Base-by-base conservation (phyloP, 2,113 vertebrate species). In the Polypterus senegalus region DNA sequence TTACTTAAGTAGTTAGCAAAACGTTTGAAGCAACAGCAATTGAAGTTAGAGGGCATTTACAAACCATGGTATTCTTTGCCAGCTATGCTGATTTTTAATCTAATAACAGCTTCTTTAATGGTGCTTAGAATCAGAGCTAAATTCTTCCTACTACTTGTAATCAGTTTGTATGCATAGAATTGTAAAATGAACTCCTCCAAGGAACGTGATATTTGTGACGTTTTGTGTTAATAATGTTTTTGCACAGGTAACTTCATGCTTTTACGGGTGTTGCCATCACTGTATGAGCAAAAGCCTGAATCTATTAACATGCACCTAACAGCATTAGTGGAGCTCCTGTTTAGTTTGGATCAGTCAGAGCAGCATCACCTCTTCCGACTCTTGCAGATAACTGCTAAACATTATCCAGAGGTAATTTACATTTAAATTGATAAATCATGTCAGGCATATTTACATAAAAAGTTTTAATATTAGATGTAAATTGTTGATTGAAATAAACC, bases 351-450 rank as follows among this genome's bases (percentile, higher is more conserved):
- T 3, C 79, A 77, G 0, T 47, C 86, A 0, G 92, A 93, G 63
- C 88, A 89, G 6, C 91, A 90, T 6, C 92, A 98, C 63, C 79
- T 99, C 60, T 85, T 98, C 54, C 70, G 80, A 66, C 88, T 98
- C 60, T 73, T 93, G 65, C 91, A 91, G 11, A 71, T 78, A 49
- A 81, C 93, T 52, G 89, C 90, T 0, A 89, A 90, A 74, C 78
- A 85, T 61, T 86, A 92, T 52, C 74, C 79, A 0, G 79, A 89
- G 79, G 94, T 97, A 85, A 83, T 47, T 27, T 27, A 27, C 27
- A 27, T 27, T 27, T 27, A 7, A 45, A 9, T 4, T 49, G 8
- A 27, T 27, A 27, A 59, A 54, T 9, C 51, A 9, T 4, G 46
- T 47, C 7, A 27, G 27, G 27, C 27, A 27, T 27, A 27, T 27